Evolutionary conservation across 2,888 invertebrate species (phyloP).

Genomic region (Drosophila conformis): DNA sequence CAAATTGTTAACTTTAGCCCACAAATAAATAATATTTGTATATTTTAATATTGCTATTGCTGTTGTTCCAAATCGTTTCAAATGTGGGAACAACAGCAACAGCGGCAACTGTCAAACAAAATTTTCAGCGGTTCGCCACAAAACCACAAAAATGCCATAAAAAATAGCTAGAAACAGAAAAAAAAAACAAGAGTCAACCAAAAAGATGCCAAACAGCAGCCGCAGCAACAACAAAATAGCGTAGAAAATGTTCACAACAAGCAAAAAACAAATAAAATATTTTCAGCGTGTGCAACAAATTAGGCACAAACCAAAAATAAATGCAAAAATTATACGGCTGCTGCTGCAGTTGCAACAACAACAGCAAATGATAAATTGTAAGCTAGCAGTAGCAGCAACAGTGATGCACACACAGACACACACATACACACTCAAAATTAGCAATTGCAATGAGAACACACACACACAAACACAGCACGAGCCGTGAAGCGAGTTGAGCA

Average conservation of each 20-base stretch:
- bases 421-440: slow-evolving; percentile 44
- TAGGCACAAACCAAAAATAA: slow-evolving; percentile 64
- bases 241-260: slow-evolving; percentile 23
- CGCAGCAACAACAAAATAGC: slow-evolving; percentile 23
- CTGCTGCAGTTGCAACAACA: slow-evolving; percentile 22
- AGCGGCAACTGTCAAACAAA: slow-evolving; percentile 24
- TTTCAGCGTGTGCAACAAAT: slow-evolving; percentile 61
- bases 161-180: slow-evolving; percentile 10
- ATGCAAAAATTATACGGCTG: slow-evolving; percentile 42
- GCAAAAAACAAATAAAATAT: slow-evolving; percentile 38
- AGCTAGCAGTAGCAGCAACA: slow-evolving; percentile 24
- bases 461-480: slow-evolving; percentile 46
- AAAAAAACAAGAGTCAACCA: slow-evolving; percentile 30
- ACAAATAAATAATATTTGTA: background rate
- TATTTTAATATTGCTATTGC: background rate
- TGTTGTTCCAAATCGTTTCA: slow-evolving; percentile 4
- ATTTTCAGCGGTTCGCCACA: slow-evolving; percentile 17
- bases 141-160: slow-evolving; percentile 64
- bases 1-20: slow-evolving; percentile 44
- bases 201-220: slow-evolving; percentile 43
- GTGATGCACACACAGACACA: slow-evolving; percentile 27
- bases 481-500: slow-evolving; percentile 46
- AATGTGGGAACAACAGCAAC: slow-evolving; percentile 1
- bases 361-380: slow-evolving; percentile 37
- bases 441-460: slow-evolving; percentile 66